Conservation (phyloP, 2,888 invertebrate species). For the Pantelozetes paolii region DNA sequence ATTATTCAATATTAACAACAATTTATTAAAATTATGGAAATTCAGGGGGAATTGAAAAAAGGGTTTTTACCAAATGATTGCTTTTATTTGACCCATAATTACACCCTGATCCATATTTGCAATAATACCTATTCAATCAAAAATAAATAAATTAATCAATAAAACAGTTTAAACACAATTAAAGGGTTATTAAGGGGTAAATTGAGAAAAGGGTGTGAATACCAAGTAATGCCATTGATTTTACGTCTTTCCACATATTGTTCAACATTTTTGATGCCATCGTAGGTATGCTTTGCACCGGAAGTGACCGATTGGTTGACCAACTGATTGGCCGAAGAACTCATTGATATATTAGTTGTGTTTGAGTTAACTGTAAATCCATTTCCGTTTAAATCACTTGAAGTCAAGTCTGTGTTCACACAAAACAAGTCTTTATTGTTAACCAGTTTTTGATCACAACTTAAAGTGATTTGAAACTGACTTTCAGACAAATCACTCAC, state of each 20-base stretch:
- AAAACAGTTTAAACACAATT: no score
- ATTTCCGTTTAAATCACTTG: not conserved
- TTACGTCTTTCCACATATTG: slow-evolving; percentile 21
- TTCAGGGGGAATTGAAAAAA: not conserved
- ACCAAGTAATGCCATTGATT: slow-evolving; percentile 26
- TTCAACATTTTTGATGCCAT: slow-evolving; percentile 28
- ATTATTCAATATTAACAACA: no score
- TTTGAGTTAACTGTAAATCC: not conserved
- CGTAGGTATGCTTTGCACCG: not conserved
- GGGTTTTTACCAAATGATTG: slow-evolving; percentile 8
- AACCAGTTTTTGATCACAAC: not conserved
- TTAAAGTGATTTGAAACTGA: not conserved
- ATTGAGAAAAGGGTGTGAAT: no score
- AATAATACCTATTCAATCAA: no score
- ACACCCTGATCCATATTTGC: no score
- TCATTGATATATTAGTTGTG: not conserved
- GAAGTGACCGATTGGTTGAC: not conserved
- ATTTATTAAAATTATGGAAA: not conserved
- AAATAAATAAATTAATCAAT: no score
- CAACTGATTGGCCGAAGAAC: not conserved
- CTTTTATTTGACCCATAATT: slow-evolving; percentile 13
- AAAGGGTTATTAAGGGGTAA: no score
- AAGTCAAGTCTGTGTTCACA: not conserved
- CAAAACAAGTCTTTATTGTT: not conserved
- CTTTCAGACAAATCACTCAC: not conserved